Evolutionary conservation across 2,797 vertebrate genomes (phyloP).

Genomic region (Bovichtus variegatus): DNA sequence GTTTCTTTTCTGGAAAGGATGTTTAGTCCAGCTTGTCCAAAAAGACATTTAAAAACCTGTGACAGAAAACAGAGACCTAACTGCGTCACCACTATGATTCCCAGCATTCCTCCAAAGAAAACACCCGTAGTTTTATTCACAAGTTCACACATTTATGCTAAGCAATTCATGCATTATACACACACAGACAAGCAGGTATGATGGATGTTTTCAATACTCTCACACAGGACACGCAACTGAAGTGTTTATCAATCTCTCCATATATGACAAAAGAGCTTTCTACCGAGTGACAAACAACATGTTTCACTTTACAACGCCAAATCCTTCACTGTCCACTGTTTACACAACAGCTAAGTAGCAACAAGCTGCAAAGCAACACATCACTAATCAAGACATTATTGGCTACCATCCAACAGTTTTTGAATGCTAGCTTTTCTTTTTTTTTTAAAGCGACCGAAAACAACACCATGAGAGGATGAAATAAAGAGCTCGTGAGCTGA

Average conservation of each 20-base stretch:
- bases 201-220: conserved; percentile 5
- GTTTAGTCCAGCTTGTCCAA: conserved; percentile 68
- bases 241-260: conserved; percentile 32
- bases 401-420: conserved; percentile 18
- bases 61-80: conserved; percentile 64
- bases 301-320: conserved; percentile 37
- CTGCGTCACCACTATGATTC: conserved; percentile 57
- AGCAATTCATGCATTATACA: neutral
- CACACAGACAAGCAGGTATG: conserved; percentile 2
- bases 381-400: conserved; percentile 52
- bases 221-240: neutral
- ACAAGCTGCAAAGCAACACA: conserved; percentile 32
- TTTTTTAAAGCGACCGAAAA: neutral
- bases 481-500: neutral
- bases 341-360: conserved; percentile 41
- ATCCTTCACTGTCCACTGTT: conserved; percentile 50
- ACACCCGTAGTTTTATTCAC: neutral
- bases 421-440: conserved; percentile 5
- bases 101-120: conserved; percentile 43
- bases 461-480: neutral
- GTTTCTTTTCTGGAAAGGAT: conserved; percentile 70
- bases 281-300: conserved; percentile 35
- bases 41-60: conserved; percentile 28
- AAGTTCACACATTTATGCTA: conserved; percentile 15
- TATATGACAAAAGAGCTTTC: conserved; percentile 40